A percentile compares a stretch with the other conserved stretches of the same genome.
These are phyloP conservation scores for Gastracanthus pulcherrimus DNA, from an alignment of 2,888 invertebrate genomes.

Conservation along the genomic window DNA sequence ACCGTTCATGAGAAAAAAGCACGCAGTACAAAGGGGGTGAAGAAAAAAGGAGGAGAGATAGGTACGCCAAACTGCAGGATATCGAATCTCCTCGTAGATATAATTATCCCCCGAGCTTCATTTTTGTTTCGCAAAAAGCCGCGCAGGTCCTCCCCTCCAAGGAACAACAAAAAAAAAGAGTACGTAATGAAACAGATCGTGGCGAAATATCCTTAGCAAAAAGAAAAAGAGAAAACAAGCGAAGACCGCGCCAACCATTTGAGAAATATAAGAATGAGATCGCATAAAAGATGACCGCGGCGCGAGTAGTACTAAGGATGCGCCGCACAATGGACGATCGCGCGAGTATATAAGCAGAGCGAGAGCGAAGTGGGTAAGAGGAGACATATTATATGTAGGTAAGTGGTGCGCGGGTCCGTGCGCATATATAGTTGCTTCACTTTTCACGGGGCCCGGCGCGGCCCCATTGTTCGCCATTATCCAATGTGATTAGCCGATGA, in stretches of 20 bases:
- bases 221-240: not conserved
- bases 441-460: conserved; percentile 73
- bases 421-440: conserved; percentile 74
- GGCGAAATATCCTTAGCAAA: not conserved
- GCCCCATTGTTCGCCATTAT: conserved; percentile 69
- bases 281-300: not conserved
- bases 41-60: not conserved
- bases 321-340: conserved; percentile 5
- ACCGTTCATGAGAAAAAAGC: conserved; percentile 7
- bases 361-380: conserved; percentile 8
- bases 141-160: not conserved
- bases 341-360: conserved; percentile 5
- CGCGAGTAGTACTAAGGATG: not conserved
- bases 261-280: not conserved
- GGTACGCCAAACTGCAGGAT: not conserved
- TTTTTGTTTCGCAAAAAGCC: not conserved
- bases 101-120: not conserved
- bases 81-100: not conserved
- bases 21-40: not conserved
- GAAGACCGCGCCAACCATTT: not conserved
- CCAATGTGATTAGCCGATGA: conserved; percentile 77
- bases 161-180: not conserved
- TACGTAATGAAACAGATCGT: too few species aligned
- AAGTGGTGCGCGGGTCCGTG: conserved; percentile 69
- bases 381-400: conserved; percentile 58